Evolutionary conservation across 2,888 invertebrate genomes (phyloP).

Genomic region (Gerris lacustris): DNA sequence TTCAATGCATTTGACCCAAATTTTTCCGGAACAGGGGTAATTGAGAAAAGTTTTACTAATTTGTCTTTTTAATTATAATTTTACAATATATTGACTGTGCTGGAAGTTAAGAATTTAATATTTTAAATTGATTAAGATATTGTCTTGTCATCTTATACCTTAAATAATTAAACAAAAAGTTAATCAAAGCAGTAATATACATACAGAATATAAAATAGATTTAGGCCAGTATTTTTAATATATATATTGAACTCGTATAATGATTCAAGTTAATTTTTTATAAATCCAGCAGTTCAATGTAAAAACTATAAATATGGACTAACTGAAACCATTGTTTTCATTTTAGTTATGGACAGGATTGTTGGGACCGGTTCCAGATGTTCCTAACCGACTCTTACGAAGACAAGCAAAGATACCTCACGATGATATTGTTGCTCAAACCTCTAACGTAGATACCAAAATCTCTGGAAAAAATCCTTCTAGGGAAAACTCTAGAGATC

Average conservation of each 20-base stretch:
- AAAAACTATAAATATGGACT: no score
- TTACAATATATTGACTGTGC: no score
- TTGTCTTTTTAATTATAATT: neutral
- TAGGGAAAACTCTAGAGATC: neutral
- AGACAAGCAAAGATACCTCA: slow-evolving; percentile 2
- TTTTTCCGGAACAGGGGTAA: slow-evolving; percentile 24
- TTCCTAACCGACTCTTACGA: neutral
- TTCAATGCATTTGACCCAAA: slow-evolving; percentile 23
- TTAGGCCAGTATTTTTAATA: no score
- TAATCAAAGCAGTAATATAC: no score
- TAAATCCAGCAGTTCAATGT: no score
- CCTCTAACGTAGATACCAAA: neutral
- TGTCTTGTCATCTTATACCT: no score
- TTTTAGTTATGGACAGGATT: slow-evolving; percentile 28
- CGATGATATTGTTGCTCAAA: neutral
- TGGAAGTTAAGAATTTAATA: no score
- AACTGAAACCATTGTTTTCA: slow-evolving; percentile 8
- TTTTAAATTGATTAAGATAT: no score
- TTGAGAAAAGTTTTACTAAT: neutral
- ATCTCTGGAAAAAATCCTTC: neutral
- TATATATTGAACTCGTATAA: no score
- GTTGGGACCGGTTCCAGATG: neutral
- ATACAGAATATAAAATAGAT: no score
- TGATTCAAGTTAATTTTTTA: no score
- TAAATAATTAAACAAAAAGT: no score